Evolutionary conservation across 2,797 vertebrate species (phyloP), one percentile per base, ranked within the genome.

Genomic region (Florisuga fusca): DNA sequence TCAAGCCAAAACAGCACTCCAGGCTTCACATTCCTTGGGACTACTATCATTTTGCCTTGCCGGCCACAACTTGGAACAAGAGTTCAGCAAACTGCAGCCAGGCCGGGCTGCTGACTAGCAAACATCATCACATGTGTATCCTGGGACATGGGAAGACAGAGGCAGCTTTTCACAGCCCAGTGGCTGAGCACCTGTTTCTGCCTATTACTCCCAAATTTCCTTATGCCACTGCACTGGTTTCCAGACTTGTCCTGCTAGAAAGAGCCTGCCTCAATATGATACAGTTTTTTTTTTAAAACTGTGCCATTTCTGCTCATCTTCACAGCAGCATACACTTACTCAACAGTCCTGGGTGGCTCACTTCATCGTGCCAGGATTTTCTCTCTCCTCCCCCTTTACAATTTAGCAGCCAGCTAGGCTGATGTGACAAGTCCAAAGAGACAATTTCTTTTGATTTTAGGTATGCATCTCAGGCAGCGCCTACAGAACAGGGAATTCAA

Each of bases 1-100:
- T 50, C 61, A 8, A 29, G 15, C 57, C 74, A 4, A 19, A 72
- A 7, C 38, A 38, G 46, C 0, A 0, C 59, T 26, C 58, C 69
- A 27, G 68, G 63, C 20, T 71, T 31, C 6, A 1, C 1, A 4
- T 7, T 9, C 25, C 68, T 21, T 0, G 10, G n/a, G 68, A 78
- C 43, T 50, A 5, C 0, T 0, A 13, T 4, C 43, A 10, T 0
- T 1, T 5, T 17, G 33, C 46, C 20, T 62, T 9, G 6, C 25
- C n/a, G 25, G 5, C 51, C 0, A 0, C 64, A 34, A 29, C 72
- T 5, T 1, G 54, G 57, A 18, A 13, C 17, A 6, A 12, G 62
- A 62, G 22, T 1, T 34, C 11, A 5, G 15, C 4, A 7, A 23
- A 67, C 73, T 3, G 29, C 61, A 29, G 10, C 1, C 36, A 15